Conservation (phyloP, 2,113 vertebrate species). For the Anthoscopus minutus region DNA sequence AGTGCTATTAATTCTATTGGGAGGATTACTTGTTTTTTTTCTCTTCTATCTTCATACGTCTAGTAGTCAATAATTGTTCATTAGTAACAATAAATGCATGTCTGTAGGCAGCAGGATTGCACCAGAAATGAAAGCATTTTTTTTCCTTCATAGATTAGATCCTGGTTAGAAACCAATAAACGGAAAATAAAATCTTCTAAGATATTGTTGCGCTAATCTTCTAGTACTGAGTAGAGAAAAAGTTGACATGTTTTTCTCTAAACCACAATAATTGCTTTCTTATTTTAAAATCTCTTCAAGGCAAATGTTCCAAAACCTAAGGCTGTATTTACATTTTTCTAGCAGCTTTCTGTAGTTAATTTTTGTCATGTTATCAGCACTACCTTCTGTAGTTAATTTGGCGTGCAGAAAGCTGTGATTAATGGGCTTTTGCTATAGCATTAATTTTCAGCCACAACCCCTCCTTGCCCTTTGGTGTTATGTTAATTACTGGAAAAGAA, state of each 20-base stretch:
- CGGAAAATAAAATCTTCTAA: neutral
- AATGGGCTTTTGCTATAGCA: constrained; percentile 35
- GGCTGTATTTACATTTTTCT: constrained; percentile 50
- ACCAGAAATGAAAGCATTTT: neutral
- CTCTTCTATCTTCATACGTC: neutral
- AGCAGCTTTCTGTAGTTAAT: constrained; percentile 54
- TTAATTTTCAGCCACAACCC: constrained; percentile 49
- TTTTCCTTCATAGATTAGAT: constrained; percentile 31
- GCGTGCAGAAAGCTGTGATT: constrained; percentile 42
- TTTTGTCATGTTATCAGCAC: constrained; percentile 56
- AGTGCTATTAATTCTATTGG: neutral
- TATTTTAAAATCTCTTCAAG: neutral
- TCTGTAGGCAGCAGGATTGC: neutral
- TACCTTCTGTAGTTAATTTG: constrained; percentile 58
- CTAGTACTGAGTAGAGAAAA: neutral
- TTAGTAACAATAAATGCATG: neutral
- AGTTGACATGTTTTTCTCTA: neutral
- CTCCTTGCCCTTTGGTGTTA: constrained; percentile 34
- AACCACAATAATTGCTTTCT: constrained; percentile 13
- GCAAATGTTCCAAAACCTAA: constrained; percentile 18
- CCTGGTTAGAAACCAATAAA: constrained; percentile 33
- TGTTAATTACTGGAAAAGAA: constrained; percentile 55
- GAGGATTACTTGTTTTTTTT: neutral
- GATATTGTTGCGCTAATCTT: neutral
- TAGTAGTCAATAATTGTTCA: neutral